Conservation (phyloP, 2,888 invertebrate species). For the Siphlonurus alternatus region DNA sequence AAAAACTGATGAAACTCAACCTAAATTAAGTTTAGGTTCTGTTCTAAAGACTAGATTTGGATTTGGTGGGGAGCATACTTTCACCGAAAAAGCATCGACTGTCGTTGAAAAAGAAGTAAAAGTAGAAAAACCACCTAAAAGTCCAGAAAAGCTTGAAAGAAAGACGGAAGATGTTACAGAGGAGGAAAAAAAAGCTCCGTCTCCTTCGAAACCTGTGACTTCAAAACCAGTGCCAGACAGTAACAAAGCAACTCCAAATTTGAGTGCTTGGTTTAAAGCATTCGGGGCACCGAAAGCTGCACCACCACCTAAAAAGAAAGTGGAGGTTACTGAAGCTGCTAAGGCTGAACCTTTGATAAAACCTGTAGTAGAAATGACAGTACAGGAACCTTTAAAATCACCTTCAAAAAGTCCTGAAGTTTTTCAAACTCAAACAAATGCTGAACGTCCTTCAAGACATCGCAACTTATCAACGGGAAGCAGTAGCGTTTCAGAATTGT, state of each 20-base stretch:
- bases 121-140: slow-evolving; percentile 15
- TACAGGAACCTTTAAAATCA: slow-evolving; percentile 24
- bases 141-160: slow-evolving; percentile 16
- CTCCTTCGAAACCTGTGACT: slow-evolving; percentile 18
- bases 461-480: slow-evolving; percentile 63
- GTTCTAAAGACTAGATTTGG: slow-evolving; percentile 57
- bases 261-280: slow-evolving; percentile 85
- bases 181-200: slow-evolving; percentile 12
- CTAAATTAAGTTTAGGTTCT: slow-evolving; percentile 69
- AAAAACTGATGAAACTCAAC: slow-evolving; percentile 39
- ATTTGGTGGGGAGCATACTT: slow-evolving; percentile 31
- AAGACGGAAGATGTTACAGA: slow-evolving; percentile 14
- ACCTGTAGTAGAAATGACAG: slow-evolving; percentile 27
- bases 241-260: slow-evolving; percentile 58
- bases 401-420: slow-evolving; percentile 12
- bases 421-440: slow-evolving; percentile 6
- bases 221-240: slow-evolving; percentile 17
- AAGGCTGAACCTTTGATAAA: slow-evolving; percentile 14
- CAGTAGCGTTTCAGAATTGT: slow-evolving; percentile 53
- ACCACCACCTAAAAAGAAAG: slow-evolving; percentile 32
- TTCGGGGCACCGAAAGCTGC: slow-evolving; percentile 70
- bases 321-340: slow-evolving; percentile 22
- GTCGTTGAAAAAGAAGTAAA: slow-evolving; percentile 15
- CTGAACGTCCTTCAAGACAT: slow-evolving; percentile 27
- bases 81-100: slow-evolving; percentile 18